These are phyloP conservation scores for Ormia ochracea DNA, from an alignment of 2,888 invertebrate genomes.

Conservation along the genomic window DNA sequence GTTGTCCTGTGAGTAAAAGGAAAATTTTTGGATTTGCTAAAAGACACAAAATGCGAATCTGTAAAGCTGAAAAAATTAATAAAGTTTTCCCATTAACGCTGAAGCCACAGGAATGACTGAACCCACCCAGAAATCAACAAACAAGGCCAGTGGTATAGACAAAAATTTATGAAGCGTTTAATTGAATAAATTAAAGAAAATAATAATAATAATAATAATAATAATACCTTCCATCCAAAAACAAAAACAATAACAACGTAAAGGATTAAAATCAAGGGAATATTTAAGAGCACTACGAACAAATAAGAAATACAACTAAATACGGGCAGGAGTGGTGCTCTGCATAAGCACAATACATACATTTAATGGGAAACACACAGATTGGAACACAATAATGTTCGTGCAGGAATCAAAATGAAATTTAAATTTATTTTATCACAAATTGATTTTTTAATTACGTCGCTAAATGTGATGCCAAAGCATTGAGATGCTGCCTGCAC, in stretches of 20 bases:
- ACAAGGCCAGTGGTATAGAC: conserved; percentile 66
- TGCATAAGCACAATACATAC: background rate
- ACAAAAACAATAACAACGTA: conserved; percentile 46
- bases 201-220: conserved; percentile 70
- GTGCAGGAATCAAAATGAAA: conserved; percentile 28
- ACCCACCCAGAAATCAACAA: background rate
- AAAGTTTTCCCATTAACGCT: conserved; percentile 72
- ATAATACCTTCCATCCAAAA: conserved; percentile 41
- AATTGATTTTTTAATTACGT: conserved; percentile 58
- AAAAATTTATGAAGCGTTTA: conserved; percentile 76
- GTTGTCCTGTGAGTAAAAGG: conserved; percentile 5
- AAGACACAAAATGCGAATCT: background rate
- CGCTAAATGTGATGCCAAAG: conserved; percentile 37
- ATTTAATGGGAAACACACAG: conserved; percentile 53
- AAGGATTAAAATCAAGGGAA: conserved; percentile 52
- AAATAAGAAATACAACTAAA: background rate
- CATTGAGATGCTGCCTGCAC: background rate
- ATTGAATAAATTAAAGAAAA: conserved; percentile 76
- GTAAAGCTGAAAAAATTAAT: conserved; percentile 5
- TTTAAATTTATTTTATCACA: conserved; percentile 47
- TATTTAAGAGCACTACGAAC: conserved; percentile 15
- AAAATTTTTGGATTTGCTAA: conserved; percentile 19
- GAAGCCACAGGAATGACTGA: conserved; percentile 69
- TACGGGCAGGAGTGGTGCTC: background rate
- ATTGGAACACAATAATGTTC: conserved; percentile 26